Percentiles rank a stretch among this genome's conserved stretches.
phyloP scores from a whole-genome alignment of 2,113 vertebrate genomes.

The Nycticryphes semicollaris region DNA sequence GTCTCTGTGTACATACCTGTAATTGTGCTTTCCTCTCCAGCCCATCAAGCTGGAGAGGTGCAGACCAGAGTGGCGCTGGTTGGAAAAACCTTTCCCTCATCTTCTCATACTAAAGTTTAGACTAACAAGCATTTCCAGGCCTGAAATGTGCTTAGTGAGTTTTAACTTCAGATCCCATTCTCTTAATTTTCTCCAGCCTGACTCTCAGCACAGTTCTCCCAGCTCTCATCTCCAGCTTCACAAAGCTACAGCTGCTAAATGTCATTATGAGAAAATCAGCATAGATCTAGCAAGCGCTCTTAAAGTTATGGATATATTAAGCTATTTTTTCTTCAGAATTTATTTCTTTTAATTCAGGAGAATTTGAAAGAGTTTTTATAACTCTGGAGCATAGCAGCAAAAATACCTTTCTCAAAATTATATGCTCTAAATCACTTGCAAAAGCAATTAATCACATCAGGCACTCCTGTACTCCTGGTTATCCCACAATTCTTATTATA shows the following conservation, averaged over 20 bases:
- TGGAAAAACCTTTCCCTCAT: not conserved
- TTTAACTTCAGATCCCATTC: not conserved
- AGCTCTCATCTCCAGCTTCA: not conserved
- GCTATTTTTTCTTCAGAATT: not conserved
- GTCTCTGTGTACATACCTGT: not conserved
- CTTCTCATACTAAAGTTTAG: not conserved
- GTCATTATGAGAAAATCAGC: not conserved
- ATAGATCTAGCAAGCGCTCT: not conserved
- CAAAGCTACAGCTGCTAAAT: not conserved
- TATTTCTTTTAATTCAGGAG: slow-evolving; percentile 2
- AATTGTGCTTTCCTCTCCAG: not conserved
- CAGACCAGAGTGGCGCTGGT: not conserved
- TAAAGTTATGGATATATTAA: not conserved
- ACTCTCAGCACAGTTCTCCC: not conserved
- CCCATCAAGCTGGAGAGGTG: not conserved
- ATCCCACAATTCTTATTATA: not conserved
- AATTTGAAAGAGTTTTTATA: not conserved
- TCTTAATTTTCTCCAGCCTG: not conserved
- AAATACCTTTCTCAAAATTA: not conserved
- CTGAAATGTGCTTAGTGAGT: not conserved
- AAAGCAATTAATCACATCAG: not conserved
- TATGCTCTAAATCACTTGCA: not conserved
- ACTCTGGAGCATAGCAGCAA: not conserved
- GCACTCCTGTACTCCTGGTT: not conserved
- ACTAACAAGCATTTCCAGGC: not conserved